phyloP scores from a whole-genome alignment of 2,888 invertebrate species.

The Drosophila niveifrons region DNA sequence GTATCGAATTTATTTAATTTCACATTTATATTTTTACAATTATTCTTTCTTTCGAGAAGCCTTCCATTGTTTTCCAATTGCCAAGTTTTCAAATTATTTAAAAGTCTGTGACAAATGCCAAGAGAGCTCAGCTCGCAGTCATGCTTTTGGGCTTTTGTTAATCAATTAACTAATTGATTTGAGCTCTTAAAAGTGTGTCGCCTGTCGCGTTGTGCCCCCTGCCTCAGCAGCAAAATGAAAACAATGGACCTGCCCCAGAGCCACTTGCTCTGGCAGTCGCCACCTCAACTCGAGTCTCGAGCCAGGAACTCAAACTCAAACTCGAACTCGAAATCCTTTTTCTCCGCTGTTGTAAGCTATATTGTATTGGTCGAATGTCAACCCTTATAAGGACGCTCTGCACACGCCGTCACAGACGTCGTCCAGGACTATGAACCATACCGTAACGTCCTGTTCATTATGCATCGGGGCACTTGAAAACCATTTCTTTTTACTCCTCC shows the following conservation, averaged over 20 bases:
- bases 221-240: slow-evolving; percentile 24
- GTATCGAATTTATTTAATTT: not conserved
- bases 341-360: slow-evolving; percentile 23
- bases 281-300: slow-evolving; percentile 63
- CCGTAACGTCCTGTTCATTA: slow-evolving; percentile 69
- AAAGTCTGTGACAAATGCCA: slow-evolving; percentile 11
- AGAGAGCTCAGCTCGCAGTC: slow-evolving; percentile 9
- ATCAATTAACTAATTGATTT: slow-evolving; percentile 84
- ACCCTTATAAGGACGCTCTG: slow-evolving; percentile 63
- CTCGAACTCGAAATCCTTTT: slow-evolving; percentile 44
- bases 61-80: slow-evolving; percentile 2
- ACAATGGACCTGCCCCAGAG: slow-evolving; percentile 51
- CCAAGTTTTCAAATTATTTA: slow-evolving; percentile 14
- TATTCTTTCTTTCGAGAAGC: not conserved
- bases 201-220: slow-evolving; percentile 44
- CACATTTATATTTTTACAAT: not conserved
- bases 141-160: slow-evolving; percentile 56
- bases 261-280: slow-evolving; percentile 67
- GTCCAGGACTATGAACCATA: slow-evolving; percentile 49
- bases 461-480: slow-evolving; percentile 70
- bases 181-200: slow-evolving; percentile 72
- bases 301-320: slow-evolving; percentile 30
- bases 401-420: slow-evolving; percentile 60
- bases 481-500: slow-evolving; percentile 64
- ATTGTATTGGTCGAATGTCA: slow-evolving; percentile 67